Base-by-base conservation (phyloP, 2,888 invertebrate species). In the Pollenia amentaria region DNA sequence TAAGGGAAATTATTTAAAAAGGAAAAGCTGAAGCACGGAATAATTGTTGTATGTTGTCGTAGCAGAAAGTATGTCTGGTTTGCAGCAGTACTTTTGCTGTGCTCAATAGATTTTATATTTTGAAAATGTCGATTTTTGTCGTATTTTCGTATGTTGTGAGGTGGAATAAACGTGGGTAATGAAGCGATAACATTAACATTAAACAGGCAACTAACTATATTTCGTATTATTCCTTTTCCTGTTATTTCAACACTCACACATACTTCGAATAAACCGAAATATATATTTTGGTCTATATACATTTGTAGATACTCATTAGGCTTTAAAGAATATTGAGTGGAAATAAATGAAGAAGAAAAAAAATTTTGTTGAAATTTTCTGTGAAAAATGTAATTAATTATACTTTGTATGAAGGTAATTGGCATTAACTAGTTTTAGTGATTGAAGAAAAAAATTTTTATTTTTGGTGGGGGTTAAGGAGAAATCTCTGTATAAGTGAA, bases 131-230 rank as follows among this genome's bases (percentile, higher is more conserved):
- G 38, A 42, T 82, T 69, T 29, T 57, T 21, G 11, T 53, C 18
- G 81, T 38, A 72, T 72, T 65, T 84, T 60, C 67, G 29, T 57
- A 67, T 80, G 67, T 67, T 76, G 12, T 87, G 80, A 72, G 83
- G 53, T 76, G 55, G 72, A 84, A 85, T 72, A 70, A 87, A 87
- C 62, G 87, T 72, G 72, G 65, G 44, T 84, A 87, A 87, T 87
- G 87, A 84, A 87, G 84, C 84, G 77, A 62, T 80, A 84, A 84
- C 72, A 73, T 87, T 77, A 80, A 84, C 87, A 80, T 84, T 87
- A 80, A 87, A 84, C 87, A 48, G 80, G 38, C 79, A 83, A 72
- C 77, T 84, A 72, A 78, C 55, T 60, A 69, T 55, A 70, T 83
- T 64, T 83, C 38, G 55, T 44, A 10, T 48, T 53, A 72, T 72